Evolutionary conservation across 2,888 invertebrate species (phyloP).

Genomic region (Notocelia uddmanniana): DNA sequence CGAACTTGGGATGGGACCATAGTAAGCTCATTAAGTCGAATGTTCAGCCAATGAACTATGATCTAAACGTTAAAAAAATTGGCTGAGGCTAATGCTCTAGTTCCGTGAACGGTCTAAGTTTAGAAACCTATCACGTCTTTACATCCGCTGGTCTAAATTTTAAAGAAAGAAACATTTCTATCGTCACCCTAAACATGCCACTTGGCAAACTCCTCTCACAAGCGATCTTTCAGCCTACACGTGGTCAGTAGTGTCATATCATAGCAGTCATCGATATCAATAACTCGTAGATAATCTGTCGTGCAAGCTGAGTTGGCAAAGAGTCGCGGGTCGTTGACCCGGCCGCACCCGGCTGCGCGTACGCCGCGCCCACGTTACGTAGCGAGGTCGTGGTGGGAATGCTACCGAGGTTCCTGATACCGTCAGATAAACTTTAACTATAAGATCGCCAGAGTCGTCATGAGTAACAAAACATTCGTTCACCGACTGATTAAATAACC

Average conservation of each 20-base stretch:
- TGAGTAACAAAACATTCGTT: slow-evolving; percentile 13
- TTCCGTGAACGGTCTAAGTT: background rate
- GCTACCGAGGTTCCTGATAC: slow-evolving; percentile 45
- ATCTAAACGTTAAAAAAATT: background rate
- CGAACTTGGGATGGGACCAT: no score
- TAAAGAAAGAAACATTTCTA: background rate
- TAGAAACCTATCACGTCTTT: slow-evolving; percentile 11
- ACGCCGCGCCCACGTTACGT: slow-evolving; percentile 73
- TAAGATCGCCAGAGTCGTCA: slow-evolving; percentile 1
- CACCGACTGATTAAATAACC: slow-evolving; percentile 22
- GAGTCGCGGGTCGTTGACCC: slow-evolving; percentile 84
- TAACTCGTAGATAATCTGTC: slow-evolving; percentile 69
- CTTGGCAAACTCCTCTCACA: slow-evolving; percentile 16
- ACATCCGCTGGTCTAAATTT: background rate
- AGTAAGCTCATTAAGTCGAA: no score
- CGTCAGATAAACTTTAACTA: slow-evolving; percentile 24
- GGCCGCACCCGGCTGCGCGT: slow-evolving; percentile 76
- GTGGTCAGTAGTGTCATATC: slow-evolving; percentile 48
- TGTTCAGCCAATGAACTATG: background rate
- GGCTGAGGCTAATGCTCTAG: slow-evolving; percentile 17
- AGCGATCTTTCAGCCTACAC: slow-evolving; percentile 28
- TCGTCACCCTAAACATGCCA: slow-evolving; percentile 22
- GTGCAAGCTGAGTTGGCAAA: slow-evolving; percentile 84
- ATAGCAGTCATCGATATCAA: slow-evolving; percentile 70
- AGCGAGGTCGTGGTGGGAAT: slow-evolving; percentile 45